Conservation (phyloP, 2,113 vertebrate genomes). For the Chionodraco myersi region DNA sequence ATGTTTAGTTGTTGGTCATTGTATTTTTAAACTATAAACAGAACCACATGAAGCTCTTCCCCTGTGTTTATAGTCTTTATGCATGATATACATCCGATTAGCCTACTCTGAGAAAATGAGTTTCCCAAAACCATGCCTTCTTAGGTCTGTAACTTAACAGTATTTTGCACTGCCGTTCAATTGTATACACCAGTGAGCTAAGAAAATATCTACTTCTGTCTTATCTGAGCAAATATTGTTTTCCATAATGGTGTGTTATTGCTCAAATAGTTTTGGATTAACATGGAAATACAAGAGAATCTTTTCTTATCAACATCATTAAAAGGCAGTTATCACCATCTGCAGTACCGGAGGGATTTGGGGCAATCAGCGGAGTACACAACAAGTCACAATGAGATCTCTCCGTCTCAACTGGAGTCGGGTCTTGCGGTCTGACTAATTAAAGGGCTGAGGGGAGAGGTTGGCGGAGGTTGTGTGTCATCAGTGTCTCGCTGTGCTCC, state of each 20-base stretch:
- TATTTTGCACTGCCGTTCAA: not conserved
- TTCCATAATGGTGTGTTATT: constrained; percentile 7
- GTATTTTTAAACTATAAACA: constrained; percentile 5
- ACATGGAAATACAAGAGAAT: constrained; percentile 12
- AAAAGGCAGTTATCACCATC: constrained; percentile 34
- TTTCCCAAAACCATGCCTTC: not conserved
- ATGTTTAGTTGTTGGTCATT: not conserved
- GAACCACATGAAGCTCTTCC: not conserved
- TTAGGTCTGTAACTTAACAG: not conserved
- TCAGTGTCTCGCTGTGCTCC: constrained; percentile 66
- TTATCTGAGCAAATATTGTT: not conserved
- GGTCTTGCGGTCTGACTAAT: constrained; percentile 53
- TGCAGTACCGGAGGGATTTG: constrained; percentile 6
- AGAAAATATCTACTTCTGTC: not conserved
- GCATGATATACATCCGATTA: too few relatives aligned
- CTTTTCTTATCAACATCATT: constrained; percentile 1
- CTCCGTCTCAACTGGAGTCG: constrained; percentile 15
- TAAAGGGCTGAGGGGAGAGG: constrained; percentile 46
- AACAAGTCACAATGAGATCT: constrained; percentile 26
- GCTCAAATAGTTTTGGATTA: constrained; percentile 8
- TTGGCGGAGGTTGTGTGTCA: constrained; percentile 53
- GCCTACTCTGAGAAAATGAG: too few relatives aligned
- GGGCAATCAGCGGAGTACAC: constrained; percentile 15
- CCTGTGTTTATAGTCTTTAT: not conserved
- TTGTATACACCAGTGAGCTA: not conserved